phyloP scores from a whole-genome alignment of 2,113 vertebrate species.

The Lates calcarifer region DNA sequence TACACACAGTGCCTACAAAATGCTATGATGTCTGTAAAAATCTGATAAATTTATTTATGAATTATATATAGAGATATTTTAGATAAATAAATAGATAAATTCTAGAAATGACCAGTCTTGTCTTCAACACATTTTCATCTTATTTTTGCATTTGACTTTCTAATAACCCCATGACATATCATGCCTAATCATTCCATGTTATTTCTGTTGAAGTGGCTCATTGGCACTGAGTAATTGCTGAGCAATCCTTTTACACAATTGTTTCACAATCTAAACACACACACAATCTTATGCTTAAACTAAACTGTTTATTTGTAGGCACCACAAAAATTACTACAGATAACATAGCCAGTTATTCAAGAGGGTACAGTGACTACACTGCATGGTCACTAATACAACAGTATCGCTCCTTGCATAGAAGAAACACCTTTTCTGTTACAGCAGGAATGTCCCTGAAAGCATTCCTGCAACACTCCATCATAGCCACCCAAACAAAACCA shows the following conservation, averaged over 20 bases:
- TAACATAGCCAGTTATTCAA: slow-evolving; percentile 4
- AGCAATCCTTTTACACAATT: background rate
- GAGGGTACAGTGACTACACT: background rate
- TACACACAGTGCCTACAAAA: slow-evolving; percentile 31
- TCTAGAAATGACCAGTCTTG: background rate
- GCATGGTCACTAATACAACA: slow-evolving; percentile 40
- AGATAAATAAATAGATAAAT: too few relatives aligned
- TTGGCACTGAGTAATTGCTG: background rate
- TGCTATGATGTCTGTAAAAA: background rate
- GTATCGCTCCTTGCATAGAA: slow-evolving; percentile 25
- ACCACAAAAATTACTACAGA: too few relatives aligned
- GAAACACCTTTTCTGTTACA: slow-evolving; percentile 34
- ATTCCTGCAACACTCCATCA: slow-evolving; percentile 66
- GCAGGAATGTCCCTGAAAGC: slow-evolving; percentile 57
- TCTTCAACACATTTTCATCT: background rate
- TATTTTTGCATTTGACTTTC: background rate
- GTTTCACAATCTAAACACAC: background rate
- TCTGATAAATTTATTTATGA: background rate
- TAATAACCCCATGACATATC: background rate
- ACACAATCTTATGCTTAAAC: too few relatives aligned
- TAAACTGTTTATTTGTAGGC: background rate
- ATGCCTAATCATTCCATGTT: too few relatives aligned
- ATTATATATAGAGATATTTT: background rate
- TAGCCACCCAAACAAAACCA: slow-evolving; percentile 66
- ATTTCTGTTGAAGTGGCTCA: background rate